Base-by-base conservation (phyloP, 2,888 invertebrate genomes). In the Zygothrica quintamaculata region DNA sequence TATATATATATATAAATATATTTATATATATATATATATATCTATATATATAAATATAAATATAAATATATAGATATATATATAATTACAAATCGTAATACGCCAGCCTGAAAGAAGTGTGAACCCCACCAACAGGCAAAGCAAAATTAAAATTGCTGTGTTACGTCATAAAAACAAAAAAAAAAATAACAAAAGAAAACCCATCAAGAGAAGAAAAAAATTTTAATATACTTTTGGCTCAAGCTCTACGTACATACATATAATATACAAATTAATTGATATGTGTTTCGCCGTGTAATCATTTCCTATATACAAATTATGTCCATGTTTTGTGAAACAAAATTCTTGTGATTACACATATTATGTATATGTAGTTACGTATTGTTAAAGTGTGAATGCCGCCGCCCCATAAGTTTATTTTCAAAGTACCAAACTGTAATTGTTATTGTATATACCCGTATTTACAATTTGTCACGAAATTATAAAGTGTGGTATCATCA, bases 321-420 rank as follows among this genome's bases (percentile, higher is more conserved):
- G 69, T 82, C 69, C 66, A 76, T 72, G 60, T 81, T 77, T 68
- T 82, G 77, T 79, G 33, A 84, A 86, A 86, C 67, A 65, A 80
- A 80, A 80, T 80, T 86, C 53, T 79, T 80, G 80, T 80, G 80
- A 80, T 80, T 84, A 65, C 80, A 79, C 37, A 58, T 62, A n/a
- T n/a, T n/a, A 65, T 39, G 37, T 61, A 56, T 56, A 64, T 64
- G 58, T 70, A 60, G 61, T 51, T 61, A 66, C 67, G 43, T 62
- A 81, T 71, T 78, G 72, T 84, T 84, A 74, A 55, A 62, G 59
- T 61, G 57, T 71, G 44, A 69, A 70, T 48, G 51, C 51, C 56
- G 44, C 52, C 33, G 53, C 31, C 60, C 62, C 43, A 34, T 15
- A 37, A 33, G 55, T 39, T 48, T 39, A 56, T 52, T 48, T 59